Evolutionary conservation across 2,113 vertebrate genomes (phyloP).

Genomic region (Alaudala cheleensis): DNA sequence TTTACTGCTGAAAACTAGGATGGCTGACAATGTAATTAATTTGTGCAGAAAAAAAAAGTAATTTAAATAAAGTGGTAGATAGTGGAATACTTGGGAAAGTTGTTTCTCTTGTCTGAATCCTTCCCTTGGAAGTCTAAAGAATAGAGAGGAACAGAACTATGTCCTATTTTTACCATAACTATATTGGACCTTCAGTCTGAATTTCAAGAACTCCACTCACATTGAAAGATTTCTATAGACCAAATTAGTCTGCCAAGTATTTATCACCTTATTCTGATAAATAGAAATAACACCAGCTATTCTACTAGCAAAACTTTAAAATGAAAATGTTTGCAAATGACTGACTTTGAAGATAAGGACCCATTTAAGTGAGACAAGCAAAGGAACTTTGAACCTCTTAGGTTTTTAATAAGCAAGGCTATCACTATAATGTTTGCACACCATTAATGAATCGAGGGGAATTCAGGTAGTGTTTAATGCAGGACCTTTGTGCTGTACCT

Average conservation of each 20-base stretch:
- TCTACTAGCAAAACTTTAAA: not conserved
- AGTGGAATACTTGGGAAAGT: not conserved
- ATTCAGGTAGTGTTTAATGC: not conserved
- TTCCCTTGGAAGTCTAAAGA: not conserved
- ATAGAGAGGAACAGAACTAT: not conserved
- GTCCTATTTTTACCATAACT: not conserved
- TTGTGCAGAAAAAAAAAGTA: no score
- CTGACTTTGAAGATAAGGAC: constrained; percentile 41
- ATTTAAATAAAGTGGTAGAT: not conserved
- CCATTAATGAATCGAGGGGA: not conserved
- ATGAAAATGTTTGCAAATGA: not conserved
- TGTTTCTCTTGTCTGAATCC: not conserved
- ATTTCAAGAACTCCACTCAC: not conserved
- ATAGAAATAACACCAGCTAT: not conserved
- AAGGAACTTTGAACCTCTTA: constrained; percentile 28
- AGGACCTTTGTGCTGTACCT: not conserved
- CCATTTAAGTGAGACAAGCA: not conserved
- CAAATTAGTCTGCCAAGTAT: not conserved
- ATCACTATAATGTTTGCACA: not conserved
- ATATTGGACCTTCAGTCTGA: not conserved
- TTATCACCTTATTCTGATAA: not conserved
- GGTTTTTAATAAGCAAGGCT: constrained; percentile 14
- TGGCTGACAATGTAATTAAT: not conserved
- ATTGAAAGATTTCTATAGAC: not conserved
- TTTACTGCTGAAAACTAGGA: not conserved